Evolutionary conservation across 2,113 vertebrate species (phyloP).

Genomic region (Chlamydotis undulata): DNA sequence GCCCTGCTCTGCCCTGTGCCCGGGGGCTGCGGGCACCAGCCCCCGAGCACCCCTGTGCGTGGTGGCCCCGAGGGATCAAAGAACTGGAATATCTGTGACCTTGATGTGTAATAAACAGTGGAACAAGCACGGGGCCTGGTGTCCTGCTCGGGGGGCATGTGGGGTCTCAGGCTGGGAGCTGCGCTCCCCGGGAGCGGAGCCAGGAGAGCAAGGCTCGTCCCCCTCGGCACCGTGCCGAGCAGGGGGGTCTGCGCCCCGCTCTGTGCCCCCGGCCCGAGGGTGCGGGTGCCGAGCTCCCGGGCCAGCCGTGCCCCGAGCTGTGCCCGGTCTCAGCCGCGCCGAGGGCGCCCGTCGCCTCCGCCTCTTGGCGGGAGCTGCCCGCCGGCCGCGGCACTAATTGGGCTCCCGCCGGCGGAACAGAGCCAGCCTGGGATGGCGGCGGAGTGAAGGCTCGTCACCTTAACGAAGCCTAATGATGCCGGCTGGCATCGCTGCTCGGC

Average conservation of each 20-base stretch:
- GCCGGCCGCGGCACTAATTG: constrained; percentile 38
- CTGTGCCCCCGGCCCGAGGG: neutral
- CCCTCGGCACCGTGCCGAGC: accelerated
- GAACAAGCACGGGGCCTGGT: neutral
- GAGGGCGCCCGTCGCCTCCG: accelerated
- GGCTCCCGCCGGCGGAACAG: neutral
- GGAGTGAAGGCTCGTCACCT: constrained; percentile 38
- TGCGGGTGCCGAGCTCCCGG: too few relatives aligned
- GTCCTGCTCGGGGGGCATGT: neutral
- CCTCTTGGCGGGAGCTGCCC: neutral
- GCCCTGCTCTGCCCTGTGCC: neutral
- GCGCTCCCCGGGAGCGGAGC: neutral
- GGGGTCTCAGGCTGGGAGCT: neutral
- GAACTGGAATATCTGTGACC: constrained; percentile 39
- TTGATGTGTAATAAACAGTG: constrained; percentile 37
- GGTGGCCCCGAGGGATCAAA: neutral
- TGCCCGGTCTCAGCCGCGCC: neutral
- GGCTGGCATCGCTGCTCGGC: neutral
- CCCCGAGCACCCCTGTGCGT: neutral
- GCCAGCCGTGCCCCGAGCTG: neutral
- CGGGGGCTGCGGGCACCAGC: neutral
- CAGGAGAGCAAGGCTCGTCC: neutral
- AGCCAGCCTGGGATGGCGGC: neutral
- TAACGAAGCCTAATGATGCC: constrained; percentile 55
- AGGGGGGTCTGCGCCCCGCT: accelerated